Conservation (phyloP, 2,113 vertebrate species). For the Cochlearius cochlearius region DNA sequence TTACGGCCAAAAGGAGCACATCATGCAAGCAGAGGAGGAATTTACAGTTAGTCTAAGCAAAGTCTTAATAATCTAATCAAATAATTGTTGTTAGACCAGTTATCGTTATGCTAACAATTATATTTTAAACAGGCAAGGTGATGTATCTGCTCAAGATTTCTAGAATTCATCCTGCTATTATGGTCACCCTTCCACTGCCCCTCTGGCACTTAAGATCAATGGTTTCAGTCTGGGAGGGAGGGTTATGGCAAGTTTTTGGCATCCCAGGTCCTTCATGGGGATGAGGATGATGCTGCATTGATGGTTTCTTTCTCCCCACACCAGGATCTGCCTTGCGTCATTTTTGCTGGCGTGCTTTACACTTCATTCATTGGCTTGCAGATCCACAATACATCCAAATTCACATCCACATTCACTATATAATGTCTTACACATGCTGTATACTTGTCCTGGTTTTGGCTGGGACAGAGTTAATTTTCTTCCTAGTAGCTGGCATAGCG, state of each 20-base stretch:
- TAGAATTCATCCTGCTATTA: background rate
- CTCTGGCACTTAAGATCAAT: background rate
- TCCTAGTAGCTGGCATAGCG: too few species aligned
- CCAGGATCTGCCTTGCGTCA: accelerated
- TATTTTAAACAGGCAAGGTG: background rate
- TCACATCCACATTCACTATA: background rate
- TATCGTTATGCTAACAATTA: background rate
- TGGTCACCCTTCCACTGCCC: background rate
- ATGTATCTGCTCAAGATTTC: background rate
- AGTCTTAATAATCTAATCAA: background rate
- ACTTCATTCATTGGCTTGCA: background rate
- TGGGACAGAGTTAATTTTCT: too few species aligned
- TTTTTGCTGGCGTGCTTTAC: background rate
- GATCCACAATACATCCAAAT: background rate
- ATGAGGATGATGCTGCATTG: background rate
- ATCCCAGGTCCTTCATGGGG: background rate
- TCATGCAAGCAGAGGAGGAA: background rate
- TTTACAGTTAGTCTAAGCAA: background rate
- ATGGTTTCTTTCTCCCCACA: background rate
- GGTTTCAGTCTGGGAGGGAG: background rate
- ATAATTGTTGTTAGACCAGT: background rate
- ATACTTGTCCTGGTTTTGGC: background rate
- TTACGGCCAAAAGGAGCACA: background rate
- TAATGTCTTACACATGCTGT: background rate
- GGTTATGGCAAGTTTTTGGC: background rate